These are phyloP conservation scores for Pteronotus mesoamericanus DNA, from an alignment of 2,797 vertebrate species.

Conservation along the genomic window DNA sequence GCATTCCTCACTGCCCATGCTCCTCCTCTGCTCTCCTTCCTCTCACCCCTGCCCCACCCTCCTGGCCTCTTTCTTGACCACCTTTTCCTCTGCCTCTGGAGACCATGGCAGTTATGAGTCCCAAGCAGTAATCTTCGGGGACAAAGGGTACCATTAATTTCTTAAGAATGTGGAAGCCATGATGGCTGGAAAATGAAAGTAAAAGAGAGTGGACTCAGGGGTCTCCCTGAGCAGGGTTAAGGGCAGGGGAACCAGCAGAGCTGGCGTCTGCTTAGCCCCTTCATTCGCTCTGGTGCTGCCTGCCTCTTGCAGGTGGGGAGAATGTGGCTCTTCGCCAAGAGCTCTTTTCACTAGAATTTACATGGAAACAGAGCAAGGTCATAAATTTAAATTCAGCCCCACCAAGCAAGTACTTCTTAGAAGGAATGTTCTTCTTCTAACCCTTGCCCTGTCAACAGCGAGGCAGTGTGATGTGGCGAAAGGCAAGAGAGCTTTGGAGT, in stretches of 20 bases:
- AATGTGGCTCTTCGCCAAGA: not conserved
- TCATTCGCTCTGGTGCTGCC: not conserved
- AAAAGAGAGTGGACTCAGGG: slow-evolving; percentile 28
- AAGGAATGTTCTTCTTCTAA: not conserved
- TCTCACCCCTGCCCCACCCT: not conserved
- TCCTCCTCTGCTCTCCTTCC: not conserved
- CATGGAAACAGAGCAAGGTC: not conserved
- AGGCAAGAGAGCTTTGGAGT: not conserved
- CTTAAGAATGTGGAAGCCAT: not conserved
- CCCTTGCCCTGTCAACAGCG: not conserved
- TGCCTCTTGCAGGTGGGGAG: not conserved
- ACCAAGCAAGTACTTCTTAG: not conserved
- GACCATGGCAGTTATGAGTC: not conserved
- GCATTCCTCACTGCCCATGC: not conserved
- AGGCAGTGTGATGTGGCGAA: not conserved
- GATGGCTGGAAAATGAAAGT: slow-evolving; percentile 58
- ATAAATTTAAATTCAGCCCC: not conserved
- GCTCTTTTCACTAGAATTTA: not conserved
- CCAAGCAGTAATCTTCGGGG: not conserved
- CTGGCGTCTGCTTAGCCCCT: not conserved
- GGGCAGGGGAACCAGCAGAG: not conserved
- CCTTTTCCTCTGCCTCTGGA: not conserved
- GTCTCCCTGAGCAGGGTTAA: not conserved
- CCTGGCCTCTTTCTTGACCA: not conserved
- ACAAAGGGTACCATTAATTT: not conserved